Conservation (phyloP, 2,888 invertebrate species). For the Agrochola circellaris region DNA sequence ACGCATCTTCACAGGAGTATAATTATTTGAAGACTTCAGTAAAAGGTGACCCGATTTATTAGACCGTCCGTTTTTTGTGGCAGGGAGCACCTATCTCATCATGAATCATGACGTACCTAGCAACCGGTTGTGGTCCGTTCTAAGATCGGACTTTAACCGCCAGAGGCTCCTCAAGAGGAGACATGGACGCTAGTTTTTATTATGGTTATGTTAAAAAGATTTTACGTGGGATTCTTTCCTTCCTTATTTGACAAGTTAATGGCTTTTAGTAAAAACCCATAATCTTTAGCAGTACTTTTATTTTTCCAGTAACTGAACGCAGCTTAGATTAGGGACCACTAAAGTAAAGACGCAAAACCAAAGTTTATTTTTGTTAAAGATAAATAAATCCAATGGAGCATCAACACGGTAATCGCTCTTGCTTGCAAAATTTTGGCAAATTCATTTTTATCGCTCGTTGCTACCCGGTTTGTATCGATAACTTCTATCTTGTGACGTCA, state of each 20-base stretch:
- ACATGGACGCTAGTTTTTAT: constrained; percentile 10
- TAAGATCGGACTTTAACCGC: constrained; percentile 53
- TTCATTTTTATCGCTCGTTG: constrained; percentile 53
- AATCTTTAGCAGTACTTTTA: constrained; percentile 2
- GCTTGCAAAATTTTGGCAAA: constrained; percentile 20
- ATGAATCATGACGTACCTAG: constrained; percentile 14
- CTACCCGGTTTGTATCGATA: constrained; percentile 55
- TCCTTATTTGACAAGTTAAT: constrained; percentile 18
- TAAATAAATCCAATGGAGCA: constrained; percentile 12
- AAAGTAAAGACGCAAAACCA: not conserved
- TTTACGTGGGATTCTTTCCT: constrained; percentile 1
- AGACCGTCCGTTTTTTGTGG: constrained; percentile 17
- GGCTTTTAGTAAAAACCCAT: not conserved
- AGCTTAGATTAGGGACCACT: not conserved
- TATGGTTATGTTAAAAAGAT: constrained; percentile 18
- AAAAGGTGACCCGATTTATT: constrained; percentile 31
- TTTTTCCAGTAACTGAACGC: not conserved
- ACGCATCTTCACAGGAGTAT: not conserved
- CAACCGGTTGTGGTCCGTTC: constrained; percentile 54
- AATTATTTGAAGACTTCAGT: constrained; percentile 23
- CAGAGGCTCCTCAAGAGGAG: constrained; percentile 41
- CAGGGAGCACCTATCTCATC: constrained; percentile 2
- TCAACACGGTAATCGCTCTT: constrained; percentile 22
- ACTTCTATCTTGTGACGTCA: constrained; percentile 58
- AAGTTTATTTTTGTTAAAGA: constrained; percentile 8